Conservation (phyloP, 53 echinoderm and acorn worm species). For the Paracentrotus lividus region DNA sequence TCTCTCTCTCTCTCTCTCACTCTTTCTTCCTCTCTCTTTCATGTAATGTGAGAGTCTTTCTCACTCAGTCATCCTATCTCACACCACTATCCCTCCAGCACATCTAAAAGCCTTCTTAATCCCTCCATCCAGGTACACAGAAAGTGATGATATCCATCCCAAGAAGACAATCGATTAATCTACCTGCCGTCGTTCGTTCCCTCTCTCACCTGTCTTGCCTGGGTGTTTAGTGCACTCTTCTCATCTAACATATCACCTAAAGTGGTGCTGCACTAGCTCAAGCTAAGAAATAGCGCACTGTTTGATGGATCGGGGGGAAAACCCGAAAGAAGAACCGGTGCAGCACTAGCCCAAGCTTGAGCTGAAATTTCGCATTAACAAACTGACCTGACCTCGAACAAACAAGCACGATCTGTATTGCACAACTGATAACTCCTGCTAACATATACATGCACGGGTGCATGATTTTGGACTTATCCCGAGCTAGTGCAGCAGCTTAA, state of each 20-base stretch:
- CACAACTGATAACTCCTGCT: too few relatives aligned
- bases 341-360: too few relatives aligned
- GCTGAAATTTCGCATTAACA: too few relatives aligned
- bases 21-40: not conserved
- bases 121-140: constrained; percentile 51
- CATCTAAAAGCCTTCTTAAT: constrained; percentile 43
- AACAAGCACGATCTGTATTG: too few relatives aligned
- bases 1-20: constrained; percentile 3
- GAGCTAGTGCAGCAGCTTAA: too few relatives aligned
- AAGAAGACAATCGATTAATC: constrained; percentile 38
- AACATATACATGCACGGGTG: too few relatives aligned
- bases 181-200: constrained; percentile 10
- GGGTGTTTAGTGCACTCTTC: constrained; percentile 31
- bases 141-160: constrained; percentile 41
- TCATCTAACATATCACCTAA: constrained; percentile 38
- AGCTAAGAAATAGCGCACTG: too few relatives aligned
- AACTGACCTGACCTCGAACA: too few relatives aligned
- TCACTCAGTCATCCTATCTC: constrained; percentile 48
- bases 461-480: too few relatives aligned
- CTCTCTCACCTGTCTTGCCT: constrained; percentile 53
- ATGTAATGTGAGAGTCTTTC: not conserved
- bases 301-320: too few relatives aligned
- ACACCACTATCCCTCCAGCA: constrained; percentile 21
- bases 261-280: too few relatives aligned
- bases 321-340: too few relatives aligned